Evolutionary conservation across 2,113 vertebrate species (phyloP), one percentile per base, ranked within the genome.

Genomic region (Tapirus terrestris): DNA sequence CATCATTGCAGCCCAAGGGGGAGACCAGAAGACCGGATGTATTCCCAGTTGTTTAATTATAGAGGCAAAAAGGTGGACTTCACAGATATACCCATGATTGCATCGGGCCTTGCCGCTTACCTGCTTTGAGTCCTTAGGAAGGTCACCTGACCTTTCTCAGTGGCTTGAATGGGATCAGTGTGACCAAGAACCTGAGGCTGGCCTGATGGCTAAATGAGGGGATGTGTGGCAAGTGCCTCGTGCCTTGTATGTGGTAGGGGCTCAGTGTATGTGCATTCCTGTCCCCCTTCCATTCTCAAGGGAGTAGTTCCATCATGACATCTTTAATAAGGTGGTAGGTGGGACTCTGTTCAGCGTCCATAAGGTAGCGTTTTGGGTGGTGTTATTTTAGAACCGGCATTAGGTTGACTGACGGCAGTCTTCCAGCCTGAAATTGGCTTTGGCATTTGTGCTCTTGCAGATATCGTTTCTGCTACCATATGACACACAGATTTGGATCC

Each of bases 361-460:
- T 90, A 95, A 68, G 97, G 95, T 68, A 92, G 70, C 80, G 61
- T 94, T 95, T 85, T 45, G 36, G 31, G 45, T 5, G 45, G 65
- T 63, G 73, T 45, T 97, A 96, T 97, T 96, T 96, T 95, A 84
- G 92, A 85, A 61, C 51, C 16, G 0, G 63, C 23, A 4, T 43
- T 89, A 89, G 94, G 79, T 21, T 96, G 97, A 83, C 87, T 96
- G 96, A 85, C 43, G 27, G 90, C 95, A 58, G 76, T 75, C 96
- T 96, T 92, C 91, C 96, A 97, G 90, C 95, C 82, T 89, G 95
- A 94, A 77, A 88, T 92, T 96, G 97, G 75, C 97, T 80, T 90
- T 95, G 97, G 94, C 94, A 92, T 97, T 97, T 97, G 95, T 94
- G 67, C 72, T 51, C 96, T 92, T 94, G 89, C 45, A 91, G 83